Conservation (phyloP, 2,113 vertebrate genomes). For the Melanotaenia duboulayi region DNA sequence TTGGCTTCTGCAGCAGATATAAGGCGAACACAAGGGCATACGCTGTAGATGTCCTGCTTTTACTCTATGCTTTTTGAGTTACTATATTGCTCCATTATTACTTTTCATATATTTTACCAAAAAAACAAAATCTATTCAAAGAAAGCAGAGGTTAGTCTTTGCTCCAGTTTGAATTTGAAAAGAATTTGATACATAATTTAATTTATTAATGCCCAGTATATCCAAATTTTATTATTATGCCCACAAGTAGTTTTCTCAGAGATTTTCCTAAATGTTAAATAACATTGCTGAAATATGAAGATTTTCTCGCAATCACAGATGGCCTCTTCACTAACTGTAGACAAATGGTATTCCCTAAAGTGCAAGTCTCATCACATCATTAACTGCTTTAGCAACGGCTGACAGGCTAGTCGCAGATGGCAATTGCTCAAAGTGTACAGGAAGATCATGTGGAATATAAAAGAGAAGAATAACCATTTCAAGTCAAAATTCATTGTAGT, state of each 20-base stretch:
- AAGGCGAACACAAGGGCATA: conserved; percentile 24
- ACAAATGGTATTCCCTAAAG: conserved; percentile 35
- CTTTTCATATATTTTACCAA: too few relatives aligned
- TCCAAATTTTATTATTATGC: background rate
- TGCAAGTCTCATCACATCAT: conserved; percentile 12
- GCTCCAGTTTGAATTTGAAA: too few relatives aligned
- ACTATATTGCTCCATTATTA: background rate
- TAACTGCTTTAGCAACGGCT: conserved; percentile 31
- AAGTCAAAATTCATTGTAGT: too few relatives aligned
- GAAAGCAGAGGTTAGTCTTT: background rate
- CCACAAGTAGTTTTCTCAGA: background rate
- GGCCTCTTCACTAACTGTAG: conserved; percentile 25
- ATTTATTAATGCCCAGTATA: too few relatives aligned
- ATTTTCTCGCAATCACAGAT: conserved; percentile 43
- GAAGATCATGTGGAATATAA: conserved; percentile 7
- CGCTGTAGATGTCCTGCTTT: background rate
- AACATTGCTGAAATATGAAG: conserved; percentile 5
- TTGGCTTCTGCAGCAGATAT: conserved; percentile 14
- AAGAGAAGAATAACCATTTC: background rate
- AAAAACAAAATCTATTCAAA: too few relatives aligned
- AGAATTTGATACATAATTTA: too few relatives aligned
- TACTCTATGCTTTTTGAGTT: background rate
- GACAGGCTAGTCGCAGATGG: conserved; percentile 49
- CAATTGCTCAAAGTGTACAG: conserved; percentile 25
- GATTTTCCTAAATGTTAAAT: conserved; percentile 10